Evolutionary conservation across 2,888 invertebrate species (phyloP), one percentile per base, ranked within the genome.

Genomic region (Agrilus biguttatus): DNA sequence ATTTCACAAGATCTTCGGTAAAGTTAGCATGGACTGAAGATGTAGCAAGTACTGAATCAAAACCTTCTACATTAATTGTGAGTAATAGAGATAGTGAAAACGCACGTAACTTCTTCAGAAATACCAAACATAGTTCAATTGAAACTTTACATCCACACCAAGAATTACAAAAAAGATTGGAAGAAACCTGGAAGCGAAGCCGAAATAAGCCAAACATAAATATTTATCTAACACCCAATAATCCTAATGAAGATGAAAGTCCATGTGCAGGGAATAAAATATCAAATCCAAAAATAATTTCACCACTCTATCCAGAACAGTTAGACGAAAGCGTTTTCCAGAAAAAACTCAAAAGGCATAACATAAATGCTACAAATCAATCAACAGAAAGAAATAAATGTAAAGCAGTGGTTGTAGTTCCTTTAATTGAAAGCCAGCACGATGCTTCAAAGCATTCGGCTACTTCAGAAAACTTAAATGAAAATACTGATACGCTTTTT

Each of bases 201-300:
- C 43, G 50, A 47, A 40, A 66, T 45, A 75, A 72, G 54, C 68
- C 73, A 2, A 78, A 77, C 56, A 64, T 78, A 34, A 73, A 73
- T 42, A 78, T 79, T 47, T 75, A 76, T 51, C 58, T 79, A 41
- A 69, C 74, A 0, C 73, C 72, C 47, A 69, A 45, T 39, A 40
- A 41, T 39, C 23, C 43, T n/a, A 32, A 35, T 39, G 17, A 39
- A 21, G 48, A 45, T 28, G 46, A 50, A 13, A 40, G 37, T 36
- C 39, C 45, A n/a, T 42, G 45, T 21, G 17, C 28, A 14, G 43
- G 45, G 13, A 44, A 39, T 32, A 39, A 71, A 46, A 66, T 63
- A 8, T 63, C 66, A 14, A 58, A 61, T 36, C 67, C 66, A 14
- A 52, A 53, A 46, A 52, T 53, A 7, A 50, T 50, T 14, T 45